phyloP scores from a whole-genome alignment of 2,888 invertebrate species.

The Nysson spinosus region DNA sequence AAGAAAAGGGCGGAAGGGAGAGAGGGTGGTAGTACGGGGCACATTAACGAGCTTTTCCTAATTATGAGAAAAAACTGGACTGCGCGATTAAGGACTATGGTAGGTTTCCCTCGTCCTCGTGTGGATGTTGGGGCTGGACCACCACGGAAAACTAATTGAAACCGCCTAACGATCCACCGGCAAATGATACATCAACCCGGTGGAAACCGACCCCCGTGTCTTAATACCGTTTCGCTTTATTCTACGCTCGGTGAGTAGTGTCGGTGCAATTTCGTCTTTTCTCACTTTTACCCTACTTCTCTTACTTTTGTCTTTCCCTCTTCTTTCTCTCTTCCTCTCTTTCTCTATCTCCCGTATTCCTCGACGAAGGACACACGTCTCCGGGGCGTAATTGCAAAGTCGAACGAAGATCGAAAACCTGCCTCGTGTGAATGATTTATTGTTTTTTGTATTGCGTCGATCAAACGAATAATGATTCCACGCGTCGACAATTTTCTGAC shows the following conservation, averaged over 20 bases:
- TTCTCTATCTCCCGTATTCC: slow-evolving; percentile 3
- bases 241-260: slow-evolving; percentile 58
- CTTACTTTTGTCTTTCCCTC: slow-evolving; percentile 27
- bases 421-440: slow-evolving; percentile 28
- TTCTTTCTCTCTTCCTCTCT: slow-evolving; percentile 6
- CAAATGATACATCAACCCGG: slow-evolving; percentile 76
- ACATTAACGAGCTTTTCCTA: slow-evolving; percentile 76
- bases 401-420: slow-evolving; percentile 38
- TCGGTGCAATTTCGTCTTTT: slow-evolving; percentile 63
- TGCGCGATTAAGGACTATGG: slow-evolving; percentile 70
- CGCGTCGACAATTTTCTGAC: too few relatives aligned
- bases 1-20: slow-evolving; percentile 3
- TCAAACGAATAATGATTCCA: too few relatives aligned
- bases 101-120: slow-evolving; percentile 26
- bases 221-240: slow-evolving; percentile 73
- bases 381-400: slow-evolving; percentile 30
- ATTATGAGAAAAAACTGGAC: slow-evolving; percentile 74
- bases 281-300: slow-evolving; percentile 22
- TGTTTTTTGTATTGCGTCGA: neutral
- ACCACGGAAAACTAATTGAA: slow-evolving; percentile 76
- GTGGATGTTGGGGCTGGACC: slow-evolving; percentile 55
- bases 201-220: slow-evolving; percentile 65
- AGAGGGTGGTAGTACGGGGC: slow-evolving; percentile 61
- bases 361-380: neutral
- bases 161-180: slow-evolving; percentile 76